Evolutionary conservation across 92 coral and sea anemone species (phyloP).

Genomic region (Epizoanthus scotinus): DNA sequence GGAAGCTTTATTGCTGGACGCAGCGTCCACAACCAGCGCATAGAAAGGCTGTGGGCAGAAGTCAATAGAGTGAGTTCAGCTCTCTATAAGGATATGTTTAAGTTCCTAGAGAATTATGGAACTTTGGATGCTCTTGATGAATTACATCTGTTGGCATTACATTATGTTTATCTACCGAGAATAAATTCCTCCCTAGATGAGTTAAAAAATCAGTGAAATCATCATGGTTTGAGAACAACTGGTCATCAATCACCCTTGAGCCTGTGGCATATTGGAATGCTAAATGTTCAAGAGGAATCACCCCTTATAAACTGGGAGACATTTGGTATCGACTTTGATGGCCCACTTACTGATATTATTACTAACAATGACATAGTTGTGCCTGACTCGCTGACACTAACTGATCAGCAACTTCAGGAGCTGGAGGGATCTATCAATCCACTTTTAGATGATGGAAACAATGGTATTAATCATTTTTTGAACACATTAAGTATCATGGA

Average conservation of each 20-base stretch:
- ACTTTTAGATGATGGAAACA: constrained; percentile 27
- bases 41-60: no score
- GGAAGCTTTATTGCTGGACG: constrained; percentile 33
- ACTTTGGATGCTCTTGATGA: constrained; percentile 49
- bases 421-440: constrained; percentile 29
- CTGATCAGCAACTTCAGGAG: constrained; percentile 26
- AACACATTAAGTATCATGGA: constrained; percentile 10
- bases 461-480: constrained; percentile 25
- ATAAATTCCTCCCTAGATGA: constrained; percentile 58
- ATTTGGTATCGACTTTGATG: constrained; percentile 28
- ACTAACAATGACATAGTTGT: constrained; percentile 27
- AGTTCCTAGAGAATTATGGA: constrained; percentile 47
- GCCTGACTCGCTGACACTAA: constrained; percentile 23
- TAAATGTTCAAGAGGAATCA: constrained; percentile 26
- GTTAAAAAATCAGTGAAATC: constrained; percentile 67
- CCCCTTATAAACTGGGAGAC: constrained; percentile 22
- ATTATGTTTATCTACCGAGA: constrained; percentile 52
- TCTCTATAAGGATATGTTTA: constrained; percentile 39
- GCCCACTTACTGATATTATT: constrained; percentile 29
- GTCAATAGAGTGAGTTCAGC: no score
- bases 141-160: constrained; percentile 49
- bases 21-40: constrained; percentile 2
- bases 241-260: constrained; percentile 56
- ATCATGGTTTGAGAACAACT: constrained; percentile 62
- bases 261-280: constrained; percentile 35